Percentiles rank a stretch among this genome's conserved stretches.
Conservation (phyloP, 2,888 invertebrate species). For the Gnatocerus cornutus region DNA sequence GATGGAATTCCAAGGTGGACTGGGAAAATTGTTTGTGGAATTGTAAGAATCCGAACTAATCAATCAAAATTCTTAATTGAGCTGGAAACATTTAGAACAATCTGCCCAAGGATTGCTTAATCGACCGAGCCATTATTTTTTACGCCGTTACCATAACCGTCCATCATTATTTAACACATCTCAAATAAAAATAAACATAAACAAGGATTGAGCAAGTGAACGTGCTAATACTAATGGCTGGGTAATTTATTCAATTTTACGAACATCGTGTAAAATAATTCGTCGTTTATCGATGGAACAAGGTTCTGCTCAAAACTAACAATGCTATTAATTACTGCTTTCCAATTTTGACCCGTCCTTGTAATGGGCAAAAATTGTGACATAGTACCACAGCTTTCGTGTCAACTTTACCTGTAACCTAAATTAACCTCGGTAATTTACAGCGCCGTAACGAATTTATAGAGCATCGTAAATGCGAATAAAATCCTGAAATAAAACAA, state of each 20-base stretch:
- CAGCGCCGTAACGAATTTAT: constrained; percentile 23
- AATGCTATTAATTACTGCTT: constrained; percentile 32
- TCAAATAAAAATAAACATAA: constrained; percentile 37
- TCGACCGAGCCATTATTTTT: constrained; percentile 24
- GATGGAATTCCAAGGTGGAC: background rate
- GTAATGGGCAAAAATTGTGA: constrained; percentile 21
- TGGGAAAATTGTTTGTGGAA: constrained; percentile 10
- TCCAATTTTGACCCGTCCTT: constrained; percentile 30
- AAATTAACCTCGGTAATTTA: constrained; percentile 17
- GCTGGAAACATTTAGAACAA: constrained; percentile 14
- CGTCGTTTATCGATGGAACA: constrained; percentile 25
- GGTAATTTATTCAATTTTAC: constrained; percentile 42
- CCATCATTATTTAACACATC: constrained; percentile 31
- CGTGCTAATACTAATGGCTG: constrained; percentile 39
- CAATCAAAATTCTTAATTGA: constrained; percentile 6
- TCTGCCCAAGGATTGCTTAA: constrained; percentile 9
- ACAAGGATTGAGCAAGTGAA: constrained; percentile 41
- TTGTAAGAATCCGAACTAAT: background rate
- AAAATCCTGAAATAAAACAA: constrained; percentile 35
- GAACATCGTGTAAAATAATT: constrained; percentile 40
- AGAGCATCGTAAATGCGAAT: constrained; percentile 33
- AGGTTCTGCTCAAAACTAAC: constrained; percentile 27
- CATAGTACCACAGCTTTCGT: constrained; percentile 26
- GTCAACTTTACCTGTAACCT: constrained; percentile 10
- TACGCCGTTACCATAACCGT: constrained; percentile 21